Base-by-base conservation (phyloP, 2,113 vertebrate species). In the Archilochus colubris region DNA sequence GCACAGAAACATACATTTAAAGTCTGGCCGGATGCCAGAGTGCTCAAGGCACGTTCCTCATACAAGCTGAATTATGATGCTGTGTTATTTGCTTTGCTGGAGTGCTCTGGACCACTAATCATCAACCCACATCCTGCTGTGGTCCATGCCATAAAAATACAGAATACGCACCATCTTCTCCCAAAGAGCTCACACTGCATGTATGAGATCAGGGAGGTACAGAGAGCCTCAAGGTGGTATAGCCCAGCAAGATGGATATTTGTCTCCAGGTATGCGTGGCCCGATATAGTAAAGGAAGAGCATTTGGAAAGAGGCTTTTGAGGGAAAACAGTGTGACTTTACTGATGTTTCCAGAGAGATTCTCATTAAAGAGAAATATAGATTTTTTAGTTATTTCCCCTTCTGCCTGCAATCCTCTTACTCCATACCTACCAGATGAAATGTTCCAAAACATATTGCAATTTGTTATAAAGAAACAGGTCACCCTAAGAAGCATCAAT, bases 1-100 rank as follows among this genome's bases (percentile, higher is more conserved):
- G 95, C 90, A 97, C 16, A 38, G 97, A 97, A 97, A 97, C 94
- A 96, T 73, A 94, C 69, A 95, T 96, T 97, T 94, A 96, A 96
- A 95, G 93, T 92, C 89, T 94, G 96, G 96, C 84, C 24, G 20
- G 88, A 93, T 82, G 96, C 95, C 86, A 92, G 88, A 6, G 40
- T 88, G 82, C 78, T 93, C 21, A 84, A 43, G 44, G 58, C 51
- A 68, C 76, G 80, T 87, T 70, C 75, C 93, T 95, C 87, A 95
- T 90, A 77, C 46, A 72, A 76, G 72, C 74, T 88, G 40, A 84
- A 75, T 66, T 91, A 89, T 82, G 68, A 78, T 61, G 64, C 7
- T 12, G 9, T 50, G 51, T 31, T 74, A 64, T 31, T 86, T 80
- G n/a, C 70, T 83, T 88, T 81, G 38, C 17, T 53, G 57, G 44